phyloP scores from a whole-genome alignment of 2,888 invertebrate species.

The Lacanobia oleracea region DNA sequence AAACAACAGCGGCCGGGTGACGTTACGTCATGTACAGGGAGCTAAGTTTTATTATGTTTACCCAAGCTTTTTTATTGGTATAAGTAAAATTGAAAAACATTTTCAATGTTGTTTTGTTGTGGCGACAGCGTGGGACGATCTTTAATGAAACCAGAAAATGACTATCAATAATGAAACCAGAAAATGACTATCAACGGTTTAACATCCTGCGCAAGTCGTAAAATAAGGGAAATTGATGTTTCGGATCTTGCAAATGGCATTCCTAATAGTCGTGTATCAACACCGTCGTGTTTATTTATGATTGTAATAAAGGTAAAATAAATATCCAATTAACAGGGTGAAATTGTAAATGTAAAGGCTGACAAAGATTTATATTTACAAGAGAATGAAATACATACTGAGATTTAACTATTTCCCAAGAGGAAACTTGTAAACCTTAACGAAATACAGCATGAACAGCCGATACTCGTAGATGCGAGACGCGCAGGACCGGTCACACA shows the following conservation, averaged over 20 bases:
- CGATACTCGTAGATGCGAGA: too few species aligned
- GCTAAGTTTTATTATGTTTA: constrained; percentile 60
- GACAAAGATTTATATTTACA: neutral
- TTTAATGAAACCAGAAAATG: constrained; percentile 3
- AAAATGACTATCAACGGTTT: constrained; percentile 6
- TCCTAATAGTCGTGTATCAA: constrained; percentile 2
- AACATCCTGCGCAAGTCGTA: neutral
- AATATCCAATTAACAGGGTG: constrained; percentile 11
- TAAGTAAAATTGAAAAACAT: constrained; percentile 37
- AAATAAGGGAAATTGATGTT: constrained; percentile 4
- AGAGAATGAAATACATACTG: neutral
- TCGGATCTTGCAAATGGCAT: constrained; percentile 6
- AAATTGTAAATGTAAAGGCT: neutral
- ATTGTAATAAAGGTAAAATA: constrained; percentile 15
- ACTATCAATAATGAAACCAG: neutral
- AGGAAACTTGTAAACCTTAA: neutral
- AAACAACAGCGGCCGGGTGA: constrained; percentile 64
- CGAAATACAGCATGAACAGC: neutral
- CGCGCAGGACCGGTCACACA: too few species aligned
- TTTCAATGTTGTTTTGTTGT: constrained; percentile 15
- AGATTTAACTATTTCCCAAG: neutral
- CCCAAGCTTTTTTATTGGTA: constrained; percentile 40
- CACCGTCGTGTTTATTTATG: constrained; percentile 4
- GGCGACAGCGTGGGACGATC: neutral
- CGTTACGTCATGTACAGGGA: constrained; percentile 63